Evolutionary conservation across 2,888 invertebrate genomes (phyloP).

Genomic region (Cerastis leucographa): DNA sequence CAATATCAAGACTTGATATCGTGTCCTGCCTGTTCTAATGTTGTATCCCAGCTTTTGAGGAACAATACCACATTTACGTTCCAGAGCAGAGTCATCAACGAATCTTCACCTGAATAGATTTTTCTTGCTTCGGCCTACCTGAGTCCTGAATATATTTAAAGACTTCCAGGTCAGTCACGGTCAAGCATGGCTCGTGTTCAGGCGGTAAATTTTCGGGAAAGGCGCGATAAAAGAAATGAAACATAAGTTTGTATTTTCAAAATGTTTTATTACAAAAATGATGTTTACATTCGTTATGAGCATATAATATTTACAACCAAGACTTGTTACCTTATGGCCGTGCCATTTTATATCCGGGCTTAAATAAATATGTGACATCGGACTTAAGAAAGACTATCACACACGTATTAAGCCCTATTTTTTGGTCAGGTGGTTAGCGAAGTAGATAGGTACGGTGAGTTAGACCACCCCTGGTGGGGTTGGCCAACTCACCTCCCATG

Average conservation of each 20-base stretch:
- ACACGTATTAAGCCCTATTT: not conserved
- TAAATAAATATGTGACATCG: not conserved
- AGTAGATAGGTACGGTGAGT: not conserved
- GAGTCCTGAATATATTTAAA: no score
- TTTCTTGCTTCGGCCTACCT: no score
- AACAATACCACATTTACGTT: no score
- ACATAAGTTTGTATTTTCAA: constrained; percentile 24
- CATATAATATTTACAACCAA: constrained; percentile 48
- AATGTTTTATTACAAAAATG: constrained; percentile 33
- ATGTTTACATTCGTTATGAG: constrained; percentile 47
- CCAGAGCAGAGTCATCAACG: no score
- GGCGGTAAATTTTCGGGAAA: not conserved
- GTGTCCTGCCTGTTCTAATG: no score
- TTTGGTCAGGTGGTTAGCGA: not conserved
- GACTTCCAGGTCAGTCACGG: not conserved
- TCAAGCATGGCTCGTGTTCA: not conserved
- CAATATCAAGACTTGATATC: no score
- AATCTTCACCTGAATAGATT: no score
- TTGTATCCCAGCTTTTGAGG: no score
- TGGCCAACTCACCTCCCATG: not conserved
- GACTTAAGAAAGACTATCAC: not conserved
- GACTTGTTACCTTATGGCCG: constrained; percentile 29
- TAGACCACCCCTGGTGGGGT: no score
- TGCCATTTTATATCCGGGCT: constrained; percentile 2
- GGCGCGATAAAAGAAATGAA: constrained; percentile 7